Base-by-base conservation (phyloP, 1,140 invertebrate species). In the Drosophila teissieri region DNA sequence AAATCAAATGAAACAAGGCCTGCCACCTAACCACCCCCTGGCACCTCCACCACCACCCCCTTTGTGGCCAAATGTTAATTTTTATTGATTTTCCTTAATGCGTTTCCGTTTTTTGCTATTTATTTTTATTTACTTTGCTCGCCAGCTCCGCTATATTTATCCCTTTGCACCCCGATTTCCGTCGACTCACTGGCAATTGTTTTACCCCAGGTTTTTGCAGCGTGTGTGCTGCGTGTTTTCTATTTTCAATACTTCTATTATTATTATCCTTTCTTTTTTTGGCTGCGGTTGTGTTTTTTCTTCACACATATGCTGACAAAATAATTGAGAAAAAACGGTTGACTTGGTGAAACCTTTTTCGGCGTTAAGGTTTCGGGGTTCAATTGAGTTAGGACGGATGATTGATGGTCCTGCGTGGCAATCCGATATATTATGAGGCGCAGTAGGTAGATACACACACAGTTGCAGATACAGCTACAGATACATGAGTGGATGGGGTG, bases 51-150 rank as follows among this genome's bases (percentile, higher is more conserved):
- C 19, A 42, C 7, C 42, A 14, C 37, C 22, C 51, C 31, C 45
- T n/a, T 31, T 45, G 54, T 46, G 37, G 54, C 42, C 45, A 56
- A 63, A 86, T 88, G 80, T 88, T 88, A 88, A 88, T 89, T 88
- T 88, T 88, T 88, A 88, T 88, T 88, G 84, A 88, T 88, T 88
- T 89, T 88, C 62, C 62, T 74, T 89, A 88, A 88, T 88, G 84
- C 77, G 73, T 90, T 89, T 74, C 52, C 68, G 63, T 84, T 80
- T 86, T 83, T 78, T 77, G 72, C 55, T 78, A 80, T 80, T 88
- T 78, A 65, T 80, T 89, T 90, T 90, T 89, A 85, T 89, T 89
- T 90, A 68, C 77, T 89, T 68, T 74, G 61, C 46, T 19, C 19
- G 68, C 69, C 67, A 57, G 45, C 60, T 31, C 56, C 65, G 51